Evolutionary conservation across 1,140 invertebrate genomes (phyloP).

Genomic region (Drosophila pallidifrons): DNA sequence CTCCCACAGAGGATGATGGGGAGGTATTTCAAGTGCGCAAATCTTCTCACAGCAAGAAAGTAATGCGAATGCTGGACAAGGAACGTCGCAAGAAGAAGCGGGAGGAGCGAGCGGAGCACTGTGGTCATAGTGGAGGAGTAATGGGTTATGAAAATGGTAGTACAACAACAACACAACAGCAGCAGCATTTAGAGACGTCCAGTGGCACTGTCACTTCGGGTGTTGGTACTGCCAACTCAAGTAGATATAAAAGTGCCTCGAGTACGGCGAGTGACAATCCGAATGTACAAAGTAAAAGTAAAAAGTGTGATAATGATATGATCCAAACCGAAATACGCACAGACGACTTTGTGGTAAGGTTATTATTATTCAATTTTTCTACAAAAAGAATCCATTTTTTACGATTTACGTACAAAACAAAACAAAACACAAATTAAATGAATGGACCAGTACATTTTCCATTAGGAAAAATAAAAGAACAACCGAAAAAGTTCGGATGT

Average conservation of each 20-base stretch:
- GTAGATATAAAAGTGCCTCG: slow-evolving; percentile 47
- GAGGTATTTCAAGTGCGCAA: slow-evolving; percentile 98
- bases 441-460: slow-evolving; percentile 10
- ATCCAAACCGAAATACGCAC: slow-evolving; percentile 85
- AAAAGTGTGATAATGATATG: slow-evolving; percentile 85
- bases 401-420: slow-evolving; percentile 58
- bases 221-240: slow-evolving; percentile 41
- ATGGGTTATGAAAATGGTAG: slow-evolving; percentile 66
- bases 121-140: slow-evolving; percentile 29
- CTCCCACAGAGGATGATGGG: slow-evolving; percentile 90
- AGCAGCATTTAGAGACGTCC: slow-evolving; percentile 72
- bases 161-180: slow-evolving; percentile 41
- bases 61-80: slow-evolving; percentile 94
- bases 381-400: slow-evolving; percentile 55
- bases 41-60: slow-evolving; percentile 95
- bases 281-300: slow-evolving; percentile 81
- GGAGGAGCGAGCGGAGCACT: slow-evolving; percentile 84
- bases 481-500: slow-evolving; percentile 15
- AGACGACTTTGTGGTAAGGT: slow-evolving; percentile 85
- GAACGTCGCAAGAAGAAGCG: slow-evolving; percentile 90
- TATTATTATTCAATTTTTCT: slow-evolving; percentile 85
- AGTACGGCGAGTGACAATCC: slow-evolving; percentile 30
- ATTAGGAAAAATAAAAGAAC: not conserved
- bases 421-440: slow-evolving; percentile 53
- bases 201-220: slow-evolving; percentile 47